Conservation (phyloP, 2,113 vertebrate species). For the Crotalus viridis region DNA sequence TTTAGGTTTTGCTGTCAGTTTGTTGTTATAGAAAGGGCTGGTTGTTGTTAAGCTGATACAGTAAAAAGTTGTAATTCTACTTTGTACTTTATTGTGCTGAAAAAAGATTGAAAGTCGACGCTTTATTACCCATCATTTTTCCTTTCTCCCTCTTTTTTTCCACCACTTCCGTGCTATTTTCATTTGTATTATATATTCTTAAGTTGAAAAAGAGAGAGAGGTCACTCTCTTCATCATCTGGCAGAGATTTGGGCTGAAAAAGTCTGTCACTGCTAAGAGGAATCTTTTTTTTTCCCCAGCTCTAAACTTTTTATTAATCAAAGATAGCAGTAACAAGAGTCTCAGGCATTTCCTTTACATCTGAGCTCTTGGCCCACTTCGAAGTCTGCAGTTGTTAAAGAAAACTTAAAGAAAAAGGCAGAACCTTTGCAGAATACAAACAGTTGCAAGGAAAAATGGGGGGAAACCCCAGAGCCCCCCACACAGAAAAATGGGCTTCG, state of each 20-base stretch:
- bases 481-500: background rate
- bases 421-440: background rate
- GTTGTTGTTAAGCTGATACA: background rate
- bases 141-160: background rate
- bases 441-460: background rate
- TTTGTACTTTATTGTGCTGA: background rate
- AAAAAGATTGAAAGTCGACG: too few species aligned
- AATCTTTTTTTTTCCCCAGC: background rate
- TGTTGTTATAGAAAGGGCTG: background rate
- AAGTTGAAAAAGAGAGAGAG: background rate
- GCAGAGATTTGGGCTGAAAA: background rate
- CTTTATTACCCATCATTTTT: background rate
- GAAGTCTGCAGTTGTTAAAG: background rate
- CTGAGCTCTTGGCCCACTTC: background rate
- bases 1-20: background rate
- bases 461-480: background rate
- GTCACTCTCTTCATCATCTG: background rate
- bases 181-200: background rate
- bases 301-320: constrained; percentile 1
- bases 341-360: background rate
- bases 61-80: background rate
- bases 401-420: background rate
- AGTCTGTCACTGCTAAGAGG: background rate
- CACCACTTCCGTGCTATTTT: background rate
- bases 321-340: background rate